These are phyloP conservation scores for Anser brachyrhynchus DNA, from an alignment of 2,113 vertebrate genomes.

Conservation along the genomic window DNA sequence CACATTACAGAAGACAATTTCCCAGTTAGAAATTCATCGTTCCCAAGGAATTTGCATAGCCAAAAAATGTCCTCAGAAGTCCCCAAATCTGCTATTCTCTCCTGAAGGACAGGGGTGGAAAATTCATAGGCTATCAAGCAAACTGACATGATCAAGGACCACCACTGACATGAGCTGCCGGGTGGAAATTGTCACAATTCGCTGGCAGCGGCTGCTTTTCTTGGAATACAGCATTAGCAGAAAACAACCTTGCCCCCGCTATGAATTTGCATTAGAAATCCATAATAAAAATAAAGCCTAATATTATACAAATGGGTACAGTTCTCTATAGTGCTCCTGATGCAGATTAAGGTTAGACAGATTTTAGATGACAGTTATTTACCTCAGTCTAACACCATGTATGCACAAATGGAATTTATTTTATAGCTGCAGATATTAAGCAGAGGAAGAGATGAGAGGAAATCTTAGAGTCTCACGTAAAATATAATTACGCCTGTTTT, in stretches of 20 bases:
- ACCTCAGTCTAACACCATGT: conserved; percentile 50
- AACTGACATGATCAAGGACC: neutral
- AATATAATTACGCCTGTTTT: conserved; percentile 73
- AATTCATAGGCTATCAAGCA: neutral
- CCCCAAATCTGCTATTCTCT: conserved; percentile 22
- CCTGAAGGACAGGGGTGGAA: conserved; percentile 26
- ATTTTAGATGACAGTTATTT: conserved; percentile 63
- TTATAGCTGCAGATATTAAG: conserved; percentile 65
- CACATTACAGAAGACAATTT: neutral
- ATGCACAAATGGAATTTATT: conserved; percentile 65
- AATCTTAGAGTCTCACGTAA: conserved; percentile 62
- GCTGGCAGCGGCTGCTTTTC: conserved; percentile 20
- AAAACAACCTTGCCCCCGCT: conserved; percentile 42
- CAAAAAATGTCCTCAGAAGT: conserved; percentile 40
- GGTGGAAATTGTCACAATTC: conserved; percentile 38
- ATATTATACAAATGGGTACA: conserved; percentile 61
- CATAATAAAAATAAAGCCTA: conserved; percentile 62
- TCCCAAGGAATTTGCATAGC: neutral
- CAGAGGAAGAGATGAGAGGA: conserved; percentile 53
- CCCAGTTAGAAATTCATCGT: neutral
- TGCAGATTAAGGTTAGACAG: conserved; percentile 59
- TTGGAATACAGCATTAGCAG: conserved; percentile 25
- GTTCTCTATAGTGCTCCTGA: conserved; percentile 49
- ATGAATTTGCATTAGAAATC: conserved; percentile 66
- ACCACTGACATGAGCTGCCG: neutral